phyloP scores from a whole-genome alignment of 2,888 invertebrate genomes.

The Drosophila melanosoma region DNA sequence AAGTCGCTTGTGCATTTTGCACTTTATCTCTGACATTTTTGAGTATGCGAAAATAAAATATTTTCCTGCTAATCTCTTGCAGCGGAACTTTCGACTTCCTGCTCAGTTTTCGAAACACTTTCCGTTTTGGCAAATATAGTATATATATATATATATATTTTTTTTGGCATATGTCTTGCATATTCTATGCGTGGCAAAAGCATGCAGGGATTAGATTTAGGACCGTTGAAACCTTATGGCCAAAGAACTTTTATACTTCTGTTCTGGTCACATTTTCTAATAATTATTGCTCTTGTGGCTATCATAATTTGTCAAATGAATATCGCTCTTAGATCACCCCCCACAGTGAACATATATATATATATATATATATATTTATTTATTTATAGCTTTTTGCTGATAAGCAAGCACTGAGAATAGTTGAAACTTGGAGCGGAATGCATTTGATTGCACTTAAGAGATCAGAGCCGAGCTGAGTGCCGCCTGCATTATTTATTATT shows the following conservation, averaged over 20 bases:
- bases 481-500: conserved; percentile 65
- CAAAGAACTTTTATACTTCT: too few species aligned
- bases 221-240: conserved; percentile 1
- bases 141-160: conserved; percentile 6
- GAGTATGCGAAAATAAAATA: conserved; percentile 67
- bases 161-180: conserved; percentile 63
- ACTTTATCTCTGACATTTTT: conserved; percentile 58
- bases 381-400: conserved; percentile 57
- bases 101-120: conserved; percentile 74
- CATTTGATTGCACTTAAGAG: conserved; percentile 60
- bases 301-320: conserved; percentile 31
- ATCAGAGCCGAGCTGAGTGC: conserved; percentile 49
- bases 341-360: conserved; percentile 32
- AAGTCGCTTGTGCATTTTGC: conserved; percentile 56
- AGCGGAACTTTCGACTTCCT: conserved; percentile 68
- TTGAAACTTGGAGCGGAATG: conserved; percentile 37
- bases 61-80: conserved; percentile 71
- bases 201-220: conserved; percentile 24
- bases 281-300: conserved; percentile 28
- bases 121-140: conserved; percentile 50
- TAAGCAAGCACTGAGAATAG: conserved; percentile 46
- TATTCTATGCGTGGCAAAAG: conserved; percentile 28
- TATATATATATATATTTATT: conserved; percentile 40
- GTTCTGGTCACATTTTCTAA: conserved; percentile 3
- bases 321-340: conserved; percentile 6